Evolutionary conservation across 2,797 vertebrate species (phyloP).

Genomic region (Hafferia zeledoni): DNA sequence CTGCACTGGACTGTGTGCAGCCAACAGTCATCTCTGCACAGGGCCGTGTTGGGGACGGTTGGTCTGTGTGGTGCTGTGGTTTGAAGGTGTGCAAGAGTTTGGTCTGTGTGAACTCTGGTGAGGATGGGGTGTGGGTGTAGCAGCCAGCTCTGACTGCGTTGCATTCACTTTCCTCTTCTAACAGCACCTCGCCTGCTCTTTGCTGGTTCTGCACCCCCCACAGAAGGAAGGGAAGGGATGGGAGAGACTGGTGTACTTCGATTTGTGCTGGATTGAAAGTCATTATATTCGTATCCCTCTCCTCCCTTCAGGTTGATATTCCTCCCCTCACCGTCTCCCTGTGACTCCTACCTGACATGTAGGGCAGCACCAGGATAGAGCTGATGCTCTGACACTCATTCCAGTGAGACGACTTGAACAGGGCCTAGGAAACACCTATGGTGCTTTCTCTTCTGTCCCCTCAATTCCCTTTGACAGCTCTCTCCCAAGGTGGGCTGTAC

Average conservation of each 20-base stretch:
- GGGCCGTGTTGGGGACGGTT: not conserved
- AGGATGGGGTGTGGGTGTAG: constrained; percentile 49
- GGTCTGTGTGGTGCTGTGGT: constrained; percentile 28
- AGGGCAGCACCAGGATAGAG: constrained; percentile 35
- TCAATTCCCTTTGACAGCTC: not conserved
- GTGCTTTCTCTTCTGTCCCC: not conserved
- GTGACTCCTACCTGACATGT: constrained; percentile 42
- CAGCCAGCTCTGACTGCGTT: constrained; percentile 7
- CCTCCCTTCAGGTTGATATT: constrained; percentile 39
- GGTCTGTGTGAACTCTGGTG: constrained; percentile 37
- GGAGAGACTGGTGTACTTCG: constrained; percentile 39
- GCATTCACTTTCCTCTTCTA: constrained; percentile 58
- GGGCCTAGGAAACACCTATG: constrained; percentile 28
- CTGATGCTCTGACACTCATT: constrained; percentile 25
- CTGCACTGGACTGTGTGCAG: not conserved
- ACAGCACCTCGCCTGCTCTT: constrained; percentile 57
- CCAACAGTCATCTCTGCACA: not conserved
- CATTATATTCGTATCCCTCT: constrained; percentile 48
- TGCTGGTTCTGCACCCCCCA: constrained; percentile 32
- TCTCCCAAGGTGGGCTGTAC: not conserved
- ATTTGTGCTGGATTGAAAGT: constrained; percentile 38
- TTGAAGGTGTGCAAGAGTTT: constrained; percentile 27
- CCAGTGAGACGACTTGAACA: constrained; percentile 43
- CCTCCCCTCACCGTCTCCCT: constrained; percentile 28
- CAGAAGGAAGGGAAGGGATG: constrained; percentile 42